These are phyloP conservation scores for Diploscapter pachys DNA, from an alignment of 1,140 invertebrate species.

Conservation along the genomic window DNA sequence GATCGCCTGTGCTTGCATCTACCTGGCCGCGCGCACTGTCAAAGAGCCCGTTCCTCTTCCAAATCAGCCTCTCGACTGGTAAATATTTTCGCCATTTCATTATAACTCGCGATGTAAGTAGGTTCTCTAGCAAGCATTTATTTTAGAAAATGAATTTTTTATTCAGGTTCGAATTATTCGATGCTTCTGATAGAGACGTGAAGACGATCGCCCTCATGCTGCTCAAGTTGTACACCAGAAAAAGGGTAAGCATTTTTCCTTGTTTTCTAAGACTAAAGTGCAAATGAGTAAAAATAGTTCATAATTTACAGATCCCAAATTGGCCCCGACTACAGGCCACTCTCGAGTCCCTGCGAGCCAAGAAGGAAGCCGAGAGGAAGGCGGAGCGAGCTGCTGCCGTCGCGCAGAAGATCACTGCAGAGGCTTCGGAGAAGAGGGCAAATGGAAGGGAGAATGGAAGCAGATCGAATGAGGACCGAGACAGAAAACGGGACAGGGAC, in stretches of 20 bases:
- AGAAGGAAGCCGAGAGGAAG: slow-evolving; percentile 13
- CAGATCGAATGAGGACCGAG: slow-evolving; percentile 11
- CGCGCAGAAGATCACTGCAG: slow-evolving; percentile 13
- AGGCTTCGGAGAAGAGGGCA: slow-evolving; percentile 3
- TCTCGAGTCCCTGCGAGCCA: slow-evolving; percentile 10
- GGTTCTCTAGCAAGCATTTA: neutral
- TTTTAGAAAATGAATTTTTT: neutral
- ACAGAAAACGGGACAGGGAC: neutral
- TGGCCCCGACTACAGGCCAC: slow-evolving; percentile 16
- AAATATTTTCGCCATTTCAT: neutral
- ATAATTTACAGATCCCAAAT: neutral
- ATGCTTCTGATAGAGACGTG: slow-evolving; percentile 39
- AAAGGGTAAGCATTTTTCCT: slow-evolving; percentile 17
- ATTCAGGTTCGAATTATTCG: slow-evolving; percentile 37
- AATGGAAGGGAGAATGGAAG: slow-evolving; percentile 4
- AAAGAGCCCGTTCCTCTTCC: slow-evolving; percentile 46
- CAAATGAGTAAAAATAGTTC: slow-evolving; percentile 3
- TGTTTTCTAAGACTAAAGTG: slow-evolving; percentile 9
- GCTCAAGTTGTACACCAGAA: slow-evolving; percentile 35
- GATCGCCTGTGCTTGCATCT: slow-evolving; percentile 96
- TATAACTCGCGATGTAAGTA: neutral
- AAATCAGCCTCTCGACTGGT: slow-evolving; percentile 47
- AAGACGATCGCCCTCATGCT: slow-evolving; percentile 32
- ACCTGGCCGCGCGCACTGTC: slow-evolving; percentile 65
- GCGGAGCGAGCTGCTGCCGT: slow-evolving; percentile 11